Conservation (phyloP, 2,797 vertebrate species). For the Picus viridis region DNA sequence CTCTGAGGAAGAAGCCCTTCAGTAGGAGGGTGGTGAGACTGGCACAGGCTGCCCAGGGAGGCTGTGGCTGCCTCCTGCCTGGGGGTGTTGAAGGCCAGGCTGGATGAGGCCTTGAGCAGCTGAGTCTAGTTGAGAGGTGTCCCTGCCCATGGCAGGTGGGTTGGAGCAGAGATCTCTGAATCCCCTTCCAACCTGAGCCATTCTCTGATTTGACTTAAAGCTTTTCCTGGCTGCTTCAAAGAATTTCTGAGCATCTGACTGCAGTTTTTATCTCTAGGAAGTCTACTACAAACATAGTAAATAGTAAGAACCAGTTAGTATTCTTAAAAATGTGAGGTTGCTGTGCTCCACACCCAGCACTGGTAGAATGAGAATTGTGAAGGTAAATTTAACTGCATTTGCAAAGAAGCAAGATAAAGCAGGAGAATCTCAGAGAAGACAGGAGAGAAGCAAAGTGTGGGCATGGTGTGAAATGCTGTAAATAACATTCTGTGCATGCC, state of each 20-base stretch:
- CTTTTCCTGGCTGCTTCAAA: neutral
- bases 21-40: no score
- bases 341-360: neutral
- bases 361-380: slow-evolving; percentile 17
- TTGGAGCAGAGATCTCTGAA: no score
- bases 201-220: neutral
- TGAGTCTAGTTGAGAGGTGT: no score
- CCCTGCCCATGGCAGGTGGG: no score
- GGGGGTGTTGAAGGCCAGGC: no score
- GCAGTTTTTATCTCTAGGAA: neutral
- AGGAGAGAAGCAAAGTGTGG: slow-evolving; percentile 39
- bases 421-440: neutral
- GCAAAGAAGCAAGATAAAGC: slow-evolving; percentile 27
- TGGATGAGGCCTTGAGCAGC: no score
- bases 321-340: slow-evolving; percentile 13
- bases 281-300: neutral
- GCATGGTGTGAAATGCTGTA: slow-evolving; percentile 23
- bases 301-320: slow-evolving; percentile 4
- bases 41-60: no score
- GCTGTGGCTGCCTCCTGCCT: no score
- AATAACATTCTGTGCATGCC: slow-evolving; percentile 47
- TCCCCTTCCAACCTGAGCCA: no score
- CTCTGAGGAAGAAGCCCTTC: no score
- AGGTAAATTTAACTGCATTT: slow-evolving; percentile 45
- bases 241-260: neutral